Base-by-base conservation (phyloP, 2,113 vertebrate genomes). In the Anser brachyrhynchus region DNA sequence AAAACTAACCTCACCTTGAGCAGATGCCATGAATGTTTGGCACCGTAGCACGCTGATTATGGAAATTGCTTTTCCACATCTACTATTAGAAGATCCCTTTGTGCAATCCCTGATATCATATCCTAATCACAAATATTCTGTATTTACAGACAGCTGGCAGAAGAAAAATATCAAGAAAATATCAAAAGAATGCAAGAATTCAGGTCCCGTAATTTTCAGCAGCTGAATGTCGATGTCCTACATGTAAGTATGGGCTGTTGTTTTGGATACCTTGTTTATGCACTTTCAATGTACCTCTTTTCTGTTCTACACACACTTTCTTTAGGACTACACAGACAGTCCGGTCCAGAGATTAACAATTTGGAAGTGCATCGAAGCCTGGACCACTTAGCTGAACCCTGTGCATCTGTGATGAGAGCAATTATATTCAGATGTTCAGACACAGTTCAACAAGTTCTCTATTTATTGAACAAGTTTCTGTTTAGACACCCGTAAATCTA, bases 111-210 rank as follows among this genome's bases (percentile, higher is more conserved):
- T 73, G 31, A 16, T 62, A 35, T 11, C 6, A 12, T 28, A 57
- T 59, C 37, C 64, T 81, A 52, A 85, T 73, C 83, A 33, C 5
- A 19, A 81, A 31, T 52, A 44, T 69, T 87, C 76, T 96, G 29
- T 85, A 65, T 95, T 96, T 95, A 55, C 97, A 99, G 99, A 89
- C 97, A 98, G 33, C 94, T 98, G 57, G 98, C 97, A 39, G 98
- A 98, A 96, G 98, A 98, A 97, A 99, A 98, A 94, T 98, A 98
- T 39, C 92, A 98, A 95, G 98, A 99, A 97, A 98, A 98, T 91
- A 93, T 96, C 46, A 97, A 81, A 77, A 94, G 95, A 84, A 97
- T 98, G 97, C 97, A 97, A 75, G 98, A 98, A 59, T 91, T 97
- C 84, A 97, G 98, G 79, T 98, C 94, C 46, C 96, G 25, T 57